These are phyloP conservation scores for Meiosimyza platycephala DNA, from an alignment of 2,888 invertebrate species.

Conservation along the genomic window DNA sequence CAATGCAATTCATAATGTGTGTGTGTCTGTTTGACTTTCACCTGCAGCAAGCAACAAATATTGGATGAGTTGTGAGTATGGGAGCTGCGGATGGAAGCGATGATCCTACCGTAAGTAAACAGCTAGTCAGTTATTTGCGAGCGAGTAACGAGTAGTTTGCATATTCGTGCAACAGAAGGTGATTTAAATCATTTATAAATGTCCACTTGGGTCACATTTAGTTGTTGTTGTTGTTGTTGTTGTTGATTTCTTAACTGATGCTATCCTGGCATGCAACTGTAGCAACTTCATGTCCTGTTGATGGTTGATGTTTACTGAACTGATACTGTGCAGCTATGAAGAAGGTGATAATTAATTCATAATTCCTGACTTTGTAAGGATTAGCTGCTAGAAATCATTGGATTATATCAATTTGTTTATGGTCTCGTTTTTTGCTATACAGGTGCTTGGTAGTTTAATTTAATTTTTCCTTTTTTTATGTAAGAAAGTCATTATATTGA, in stretches of 20 bases:
- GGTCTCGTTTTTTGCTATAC: no score
- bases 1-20: not conserved
- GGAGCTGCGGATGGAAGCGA: not conserved
- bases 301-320: slow-evolving; percentile 12
- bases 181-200: slow-evolving; percentile 23
- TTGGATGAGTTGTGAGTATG: not conserved
- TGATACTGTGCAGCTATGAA: not conserved
- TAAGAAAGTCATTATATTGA: no score
- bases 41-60: no score
- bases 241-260: slow-evolving; percentile 8
- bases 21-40: no score
- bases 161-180: slow-evolving; percentile 10
- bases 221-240: not conserved
- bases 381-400: not conserved
- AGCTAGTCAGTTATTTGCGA: not conserved
- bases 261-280: slow-evolving; percentile 8
- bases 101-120: not conserved
- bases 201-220: not conserved
- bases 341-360: slow-evolving; percentile 35
- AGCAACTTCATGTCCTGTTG: slow-evolving; percentile 8
- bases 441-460: no score
- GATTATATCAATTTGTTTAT: no score
- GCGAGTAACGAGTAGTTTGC: slow-evolving; percentile 14
- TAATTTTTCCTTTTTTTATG: no score
- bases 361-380: slow-evolving; percentile 24